Base-by-base conservation (phyloP, 2,797 vertebrate genomes). In the Pempheris klunzingeri region DNA sequence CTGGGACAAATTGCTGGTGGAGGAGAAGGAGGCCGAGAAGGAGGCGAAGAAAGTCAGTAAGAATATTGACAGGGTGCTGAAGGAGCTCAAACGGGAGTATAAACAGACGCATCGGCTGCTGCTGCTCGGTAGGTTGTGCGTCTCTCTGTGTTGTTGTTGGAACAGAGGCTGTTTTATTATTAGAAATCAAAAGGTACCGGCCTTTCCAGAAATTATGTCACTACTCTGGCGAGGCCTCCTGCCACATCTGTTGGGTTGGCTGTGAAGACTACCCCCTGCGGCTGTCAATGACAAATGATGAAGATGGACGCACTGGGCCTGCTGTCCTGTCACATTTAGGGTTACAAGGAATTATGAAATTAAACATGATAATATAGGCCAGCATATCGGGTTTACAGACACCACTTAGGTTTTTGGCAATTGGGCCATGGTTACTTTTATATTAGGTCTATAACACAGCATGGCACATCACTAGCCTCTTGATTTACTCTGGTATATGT, bases 91-190 rank as follows among this genome's bases (percentile, higher is more conserved):
- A 83, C 94, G 96, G 83, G 97, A 98, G 90, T 97, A 98, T 78
- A 98, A 97, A 90, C 97, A 96, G 92, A 98, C 97, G 4, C 97
- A 98, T 90, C 95, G 97, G 84, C 96, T 99, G 90, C 96, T 99
- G 81, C 95, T 98, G 83, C 94, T 99, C 77, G 98, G 98, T 98
- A 96, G 85, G 97, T 94, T 22, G 20, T 22, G n/a, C n/a, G 65
- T 22, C 62, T 24, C 62, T 66, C 39, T 77, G 18, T 81, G 57
- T 69, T 82, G 74, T 82, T 71, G 84, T 78, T 68, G 71, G 54
- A 81, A 43, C 7, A 46, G 57, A 74, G 64, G 28, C 71, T 7
- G 70, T 69, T 88, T 83, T 87, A 84, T 88, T 81, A 75, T 78
- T 83, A 82, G 77, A 78, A 89, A 80, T 74, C 32, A 47, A 77